Conservation (phyloP, 2,888 invertebrate genomes). For the Opisthograptis luteolata region DNA sequence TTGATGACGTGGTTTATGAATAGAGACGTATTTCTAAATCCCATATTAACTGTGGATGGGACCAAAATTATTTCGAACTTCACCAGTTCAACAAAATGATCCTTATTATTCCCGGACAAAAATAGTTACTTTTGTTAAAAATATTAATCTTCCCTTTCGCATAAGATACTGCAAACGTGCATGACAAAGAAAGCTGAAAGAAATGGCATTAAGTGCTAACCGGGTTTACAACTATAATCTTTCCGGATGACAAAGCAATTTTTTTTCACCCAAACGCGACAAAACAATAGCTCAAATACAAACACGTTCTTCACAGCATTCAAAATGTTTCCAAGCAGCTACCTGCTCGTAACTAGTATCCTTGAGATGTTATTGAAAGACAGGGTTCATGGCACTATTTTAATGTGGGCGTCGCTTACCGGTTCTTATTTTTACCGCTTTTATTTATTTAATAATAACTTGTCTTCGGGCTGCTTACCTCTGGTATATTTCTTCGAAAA, state of each 20-base stretch:
- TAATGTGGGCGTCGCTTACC: constrained; percentile 15
- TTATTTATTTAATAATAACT: constrained; percentile 18
- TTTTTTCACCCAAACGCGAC: background rate
- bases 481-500: constrained; percentile 94
- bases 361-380: constrained; percentile 23
- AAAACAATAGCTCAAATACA: constrained; percentile 1
- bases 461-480: constrained; percentile 75
- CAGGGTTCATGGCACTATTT: constrained; percentile 11
- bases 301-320: constrained; percentile 4
- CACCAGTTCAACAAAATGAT: too few relatives aligned
- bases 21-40: too few relatives aligned
- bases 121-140: too few relatives aligned
- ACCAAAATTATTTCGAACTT: too few relatives aligned
- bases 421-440: constrained; percentile 15
- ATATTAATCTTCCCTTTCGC: too few relatives aligned
- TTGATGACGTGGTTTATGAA: background rate
- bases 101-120: too few relatives aligned
- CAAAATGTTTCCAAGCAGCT: constrained; percentile 24
- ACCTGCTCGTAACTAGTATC: constrained; percentile 20
- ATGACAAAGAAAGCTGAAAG: too few relatives aligned
- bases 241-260: constrained; percentile 4
- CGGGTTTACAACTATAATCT: too few relatives aligned
- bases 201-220: too few relatives aligned
- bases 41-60: too few relatives aligned
- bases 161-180: too few relatives aligned